Percentiles rank a stretch among this genome's conserved stretches.
Evolutionary conservation across 2,888 invertebrate genomes (phyloP).

Genomic region (Mythimna ferrago): DNA sequence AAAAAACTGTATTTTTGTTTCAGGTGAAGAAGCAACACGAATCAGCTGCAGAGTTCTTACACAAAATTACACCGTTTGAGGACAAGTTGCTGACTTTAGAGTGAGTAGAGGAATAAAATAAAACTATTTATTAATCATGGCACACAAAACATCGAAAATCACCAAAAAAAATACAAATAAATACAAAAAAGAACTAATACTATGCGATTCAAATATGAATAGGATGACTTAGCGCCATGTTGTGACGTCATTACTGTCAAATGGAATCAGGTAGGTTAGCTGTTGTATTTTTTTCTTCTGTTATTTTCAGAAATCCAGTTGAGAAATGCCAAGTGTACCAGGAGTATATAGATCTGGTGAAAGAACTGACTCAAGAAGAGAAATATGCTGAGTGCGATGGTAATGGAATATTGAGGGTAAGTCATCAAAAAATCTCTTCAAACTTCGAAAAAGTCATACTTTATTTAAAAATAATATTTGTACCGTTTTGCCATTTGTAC

Average conservation of each 20-base stretch:
- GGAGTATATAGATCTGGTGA: conserved; percentile 83
- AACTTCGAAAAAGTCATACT: background rate
- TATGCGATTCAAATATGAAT: no score
- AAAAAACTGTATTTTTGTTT: conserved; percentile 50
- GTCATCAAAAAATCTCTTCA: conserved; percentile 2
- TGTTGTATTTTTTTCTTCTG: background rate
- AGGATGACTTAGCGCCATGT: no score
- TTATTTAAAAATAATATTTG: background rate
- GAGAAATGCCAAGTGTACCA: conserved; percentile 82
- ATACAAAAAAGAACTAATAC: background rate
- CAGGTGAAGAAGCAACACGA: conserved; percentile 85
- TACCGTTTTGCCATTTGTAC: no score
- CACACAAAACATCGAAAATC: background rate
- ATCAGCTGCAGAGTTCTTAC: conserved; percentile 80
- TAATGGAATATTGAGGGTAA: conserved; percentile 82
- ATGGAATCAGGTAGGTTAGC: no score
- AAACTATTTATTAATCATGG: background rate
- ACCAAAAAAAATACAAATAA: background rate
- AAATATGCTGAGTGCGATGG: conserved; percentile 83
- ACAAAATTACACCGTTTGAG: conserved; percentile 84
- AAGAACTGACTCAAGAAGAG: conserved; percentile 76
- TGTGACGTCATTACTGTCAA: no score
- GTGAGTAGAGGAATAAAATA: conserved; percentile 73
- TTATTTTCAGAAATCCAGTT: conserved; percentile 75
- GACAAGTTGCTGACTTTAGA: conserved; percentile 82